These are phyloP conservation scores for Anableps anableps DNA, from an alignment of 2,797 vertebrate species.

Conservation along the genomic window DNA sequence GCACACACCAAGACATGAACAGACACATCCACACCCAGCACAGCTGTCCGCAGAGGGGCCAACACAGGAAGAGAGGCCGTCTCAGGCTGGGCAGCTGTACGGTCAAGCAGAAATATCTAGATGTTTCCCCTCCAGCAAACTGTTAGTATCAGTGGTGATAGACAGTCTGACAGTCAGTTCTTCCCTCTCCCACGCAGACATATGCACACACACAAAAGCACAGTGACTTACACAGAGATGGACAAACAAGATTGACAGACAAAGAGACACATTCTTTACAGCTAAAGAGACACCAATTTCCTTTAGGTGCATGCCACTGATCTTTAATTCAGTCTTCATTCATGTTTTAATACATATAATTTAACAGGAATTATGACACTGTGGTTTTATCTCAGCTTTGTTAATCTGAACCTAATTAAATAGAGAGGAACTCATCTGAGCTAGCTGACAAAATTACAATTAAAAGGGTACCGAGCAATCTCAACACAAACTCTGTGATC, in stretches of 20 bases:
- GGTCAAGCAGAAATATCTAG: slow-evolving; percentile 81
- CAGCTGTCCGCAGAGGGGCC: slow-evolving; percentile 65
- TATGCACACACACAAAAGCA: slow-evolving; percentile 14
- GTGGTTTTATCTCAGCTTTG: neutral
- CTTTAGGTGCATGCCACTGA: neutral
- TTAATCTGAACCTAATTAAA: neutral
- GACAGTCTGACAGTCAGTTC: slow-evolving; percentile 70
- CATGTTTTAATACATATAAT: neutral
- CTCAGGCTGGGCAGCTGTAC: slow-evolving; percentile 78
- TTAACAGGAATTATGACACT: neutral
- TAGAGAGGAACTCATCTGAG: too few species aligned
- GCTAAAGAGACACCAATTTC: slow-evolving; percentile 7
- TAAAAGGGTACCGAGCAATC: neutral
- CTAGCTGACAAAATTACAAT: neutral
- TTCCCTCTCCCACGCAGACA: slow-evolving; percentile 18
- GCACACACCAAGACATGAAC: slow-evolving; percentile 25
- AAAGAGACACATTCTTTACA: slow-evolving; percentile 47
- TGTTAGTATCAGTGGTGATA: slow-evolving; percentile 79
- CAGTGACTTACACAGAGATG: slow-evolving; percentile 49
- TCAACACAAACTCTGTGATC: slow-evolving; percentile 1
- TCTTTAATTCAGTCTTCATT: neutral
- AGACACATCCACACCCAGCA: slow-evolving; percentile 12
- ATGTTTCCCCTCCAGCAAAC: slow-evolving; percentile 80
- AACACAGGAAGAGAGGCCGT: slow-evolving; percentile 64
- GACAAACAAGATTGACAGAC: slow-evolving; percentile 52